Base-by-base conservation (phyloP, 2,888 invertebrate species). In the Choristoneura rosaceana region DNA sequence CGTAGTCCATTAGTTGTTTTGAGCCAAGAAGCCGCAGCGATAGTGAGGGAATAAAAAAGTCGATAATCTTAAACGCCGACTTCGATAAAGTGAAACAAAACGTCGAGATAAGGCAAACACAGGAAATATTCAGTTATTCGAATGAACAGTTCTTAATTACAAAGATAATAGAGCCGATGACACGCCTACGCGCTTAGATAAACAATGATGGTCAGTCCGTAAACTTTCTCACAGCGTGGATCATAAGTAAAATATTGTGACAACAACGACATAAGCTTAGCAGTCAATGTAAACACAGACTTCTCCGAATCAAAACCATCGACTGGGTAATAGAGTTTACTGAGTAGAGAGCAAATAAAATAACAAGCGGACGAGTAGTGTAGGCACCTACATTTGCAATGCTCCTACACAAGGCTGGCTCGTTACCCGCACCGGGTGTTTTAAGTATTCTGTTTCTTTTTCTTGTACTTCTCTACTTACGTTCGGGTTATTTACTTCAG, bases 261-360 rank as follows among this genome's bases (percentile, higher is more conserved):
- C 90, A 90, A 89, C 87, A 84, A 80, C 85, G 89, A 90, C 90
- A 89, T 85, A 87, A 90, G 88, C 87, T 90, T 86, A 88, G 86
- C 87, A 86, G 86, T 86, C 84, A 90, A 91, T 90, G 87, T 89
- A 92, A 91, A 90, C 91, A 91, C 85, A 75, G 80, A 84, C 81
- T 92, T 91, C 92, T 88, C 79, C 83, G 91, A 92, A 92, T 92
- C 91, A 91, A 92, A 92, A 88, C 89, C 86, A 89, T 91, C 90
- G 90, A 86, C 83, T 85, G 85, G 82, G 87, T 89, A 89, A 91
- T 91, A 91, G 90, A 88, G 88, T 91, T 90, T 90, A 89, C 91
- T 83, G 87, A 91, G 92, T 88, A 88, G 83, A 87, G 84, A 86
- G 87, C 87, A 92, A 92, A 92, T 89, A 92, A 90, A 92, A 92